Base-by-base conservation (phyloP, 1,140 invertebrate species). In the Papilio dardanus region DNA sequence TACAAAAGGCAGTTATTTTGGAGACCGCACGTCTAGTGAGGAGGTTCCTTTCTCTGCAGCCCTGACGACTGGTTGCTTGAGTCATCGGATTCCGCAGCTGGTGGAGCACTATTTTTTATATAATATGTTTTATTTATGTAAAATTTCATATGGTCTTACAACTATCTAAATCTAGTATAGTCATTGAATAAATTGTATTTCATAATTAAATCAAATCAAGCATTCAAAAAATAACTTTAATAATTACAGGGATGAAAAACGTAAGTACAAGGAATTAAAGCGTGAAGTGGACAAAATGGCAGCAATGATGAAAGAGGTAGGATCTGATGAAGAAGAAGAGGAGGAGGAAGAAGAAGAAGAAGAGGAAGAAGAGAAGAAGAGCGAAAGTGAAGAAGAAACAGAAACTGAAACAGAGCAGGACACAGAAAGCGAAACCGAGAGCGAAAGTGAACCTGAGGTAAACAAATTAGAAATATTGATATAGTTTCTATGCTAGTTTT, bases 281-380 rank as follows among this genome's bases (percentile, higher is more conserved):
- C 97, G 97, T 80, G 97, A 98, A 93, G 97, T 98, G 3, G 96
- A 97, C 81, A 97, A 97, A 93, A 97, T 98, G 97, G 97, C 97
- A 0, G 96, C 96, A 19, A 93, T 97, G 75, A 96, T 98, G 95
- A 97, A 96, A 76, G 96, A 97, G 80, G 95, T 95, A 3, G 96
- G 96, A 14, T 96, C 96, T n/a, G 96, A 97, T 4, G 95, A 96
- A 10, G 95, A 95, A 33, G 96, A 96, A 19, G 95, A 95, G 16
- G 95, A 95, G 40, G 95, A 95, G 54, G 95, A 96, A 58, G 96
- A 96, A 76, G 94, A 96, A 28, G 95, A 96, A 76, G 95, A 95
- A 76, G 94, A 94, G 14, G 94, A 94, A 76, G 94, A 95, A 74
- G 96, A 96, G 75, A 95, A 96, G 81, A 95, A 94, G 65, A 94